phyloP scores from a whole-genome alignment of 2,113 vertebrate species.

The Tringa solitaria region DNA sequence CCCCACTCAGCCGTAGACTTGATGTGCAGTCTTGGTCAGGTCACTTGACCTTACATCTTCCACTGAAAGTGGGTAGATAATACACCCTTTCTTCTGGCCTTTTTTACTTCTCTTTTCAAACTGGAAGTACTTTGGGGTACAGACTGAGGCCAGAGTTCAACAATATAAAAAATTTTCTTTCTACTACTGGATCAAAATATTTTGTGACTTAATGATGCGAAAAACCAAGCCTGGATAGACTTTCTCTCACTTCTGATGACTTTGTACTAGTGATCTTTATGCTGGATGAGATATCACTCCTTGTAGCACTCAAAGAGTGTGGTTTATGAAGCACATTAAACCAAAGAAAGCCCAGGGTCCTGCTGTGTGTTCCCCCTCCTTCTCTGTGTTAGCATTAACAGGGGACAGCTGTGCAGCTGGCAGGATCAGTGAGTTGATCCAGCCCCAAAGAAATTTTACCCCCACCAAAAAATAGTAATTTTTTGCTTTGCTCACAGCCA shows the following conservation, averaged over 20 bases:
- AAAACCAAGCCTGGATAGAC: neutral
- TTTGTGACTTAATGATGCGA: neutral
- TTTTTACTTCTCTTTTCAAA: neutral
- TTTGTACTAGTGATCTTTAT: slow-evolving; percentile 11
- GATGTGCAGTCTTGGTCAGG: neutral
- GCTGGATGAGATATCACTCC: neutral
- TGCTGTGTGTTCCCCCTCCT: neutral
- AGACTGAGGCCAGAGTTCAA: neutral
- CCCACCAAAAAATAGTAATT: neutral
- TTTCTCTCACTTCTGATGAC: slow-evolving; percentile 13
- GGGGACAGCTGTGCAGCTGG: neutral
- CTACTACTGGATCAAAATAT: neutral
- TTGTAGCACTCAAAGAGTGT: neutral
- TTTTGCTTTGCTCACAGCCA: neutral
- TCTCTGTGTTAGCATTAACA: neutral
- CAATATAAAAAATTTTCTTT: neutral
- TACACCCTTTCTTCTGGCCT: neutral
- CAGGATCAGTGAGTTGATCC: neutral
- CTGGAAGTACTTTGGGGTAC: neutral
- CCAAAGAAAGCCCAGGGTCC: neutral
- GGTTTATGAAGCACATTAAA: neutral
- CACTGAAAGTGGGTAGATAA: neutral
- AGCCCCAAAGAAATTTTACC: neutral
- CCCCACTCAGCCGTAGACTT: neutral
- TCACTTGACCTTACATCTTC: slow-evolving; percentile 36